A percentile compares a stretch with the other conserved stretches of the same genome.
phyloP scores from a whole-genome alignment of 2,888 invertebrate genomes.

The Amaurobius ferox region DNA sequence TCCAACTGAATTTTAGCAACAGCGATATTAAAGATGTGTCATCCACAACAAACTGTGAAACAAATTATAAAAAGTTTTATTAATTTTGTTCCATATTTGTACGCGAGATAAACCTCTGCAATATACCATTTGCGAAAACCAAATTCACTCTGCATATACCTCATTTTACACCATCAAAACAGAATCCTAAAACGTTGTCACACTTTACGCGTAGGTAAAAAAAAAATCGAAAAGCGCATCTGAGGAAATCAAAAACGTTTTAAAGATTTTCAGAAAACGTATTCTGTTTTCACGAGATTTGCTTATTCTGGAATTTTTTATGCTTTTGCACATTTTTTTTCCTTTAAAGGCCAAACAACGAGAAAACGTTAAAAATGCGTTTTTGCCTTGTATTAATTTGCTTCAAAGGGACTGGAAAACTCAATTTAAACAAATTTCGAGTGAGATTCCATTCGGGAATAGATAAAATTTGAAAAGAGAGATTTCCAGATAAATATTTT shows the following conservation, averaged over 20 bases:
- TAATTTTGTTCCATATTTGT: too few relatives aligned
- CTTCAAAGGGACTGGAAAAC: neutral
- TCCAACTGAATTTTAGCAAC: too few relatives aligned
- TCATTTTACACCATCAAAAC: neutral
- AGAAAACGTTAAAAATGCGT: neutral
- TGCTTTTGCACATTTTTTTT: neutral
- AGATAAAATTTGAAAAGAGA: neutral
- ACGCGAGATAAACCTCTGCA: too few relatives aligned
- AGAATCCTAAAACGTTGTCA: neutral
- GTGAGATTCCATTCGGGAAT: neutral
- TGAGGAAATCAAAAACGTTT: neutral
- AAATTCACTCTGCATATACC: too few relatives aligned
- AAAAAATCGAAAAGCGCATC: neutral
- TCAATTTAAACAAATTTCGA: neutral
- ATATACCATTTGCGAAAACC: too few relatives aligned
- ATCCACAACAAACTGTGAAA: too few relatives aligned
- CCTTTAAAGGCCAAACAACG: too few relatives aligned
- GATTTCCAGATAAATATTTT: neutral
- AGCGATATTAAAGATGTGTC: too few relatives aligned
- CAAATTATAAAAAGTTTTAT: too few relatives aligned
- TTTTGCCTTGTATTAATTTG: neutral
- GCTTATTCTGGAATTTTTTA: neutral
- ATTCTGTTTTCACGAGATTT: neutral
- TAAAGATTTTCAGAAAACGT: neutral
- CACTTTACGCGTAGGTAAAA: neutral